These are phyloP conservation scores for Anthrax anthrax DNA, from an alignment of 2,888 invertebrate genomes.

Conservation along the genomic window DNA sequence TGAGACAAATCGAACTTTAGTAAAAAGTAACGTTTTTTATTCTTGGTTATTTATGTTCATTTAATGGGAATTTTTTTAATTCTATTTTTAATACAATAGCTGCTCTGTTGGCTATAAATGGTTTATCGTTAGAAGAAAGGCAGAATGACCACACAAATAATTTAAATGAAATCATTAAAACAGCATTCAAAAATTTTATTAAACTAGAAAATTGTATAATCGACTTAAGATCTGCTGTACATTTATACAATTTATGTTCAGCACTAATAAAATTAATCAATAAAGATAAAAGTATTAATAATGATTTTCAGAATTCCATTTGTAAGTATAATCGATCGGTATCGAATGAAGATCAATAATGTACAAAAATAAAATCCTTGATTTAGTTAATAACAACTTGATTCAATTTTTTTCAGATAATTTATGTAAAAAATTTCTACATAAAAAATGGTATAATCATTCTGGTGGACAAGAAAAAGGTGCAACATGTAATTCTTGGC, in stretches of 20 bases:
- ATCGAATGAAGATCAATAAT: too few species aligned
- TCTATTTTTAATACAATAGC: constrained; percentile 13
- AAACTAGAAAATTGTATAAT: constrained; percentile 20
- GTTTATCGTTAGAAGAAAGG: constrained; percentile 6
- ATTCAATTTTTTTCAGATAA: constrained; percentile 23
- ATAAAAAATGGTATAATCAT: constrained; percentile 51
- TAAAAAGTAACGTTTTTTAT: constrained; percentile 7
- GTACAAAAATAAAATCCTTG: too few species aligned
- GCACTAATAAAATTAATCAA: background rate
- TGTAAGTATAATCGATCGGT: constrained; percentile 21
- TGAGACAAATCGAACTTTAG: constrained; percentile 14
- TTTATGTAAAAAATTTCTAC: constrained; percentile 42
- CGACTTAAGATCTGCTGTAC: constrained; percentile 26
- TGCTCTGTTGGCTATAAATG: constrained; percentile 16
- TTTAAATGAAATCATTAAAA: constrained; percentile 14
- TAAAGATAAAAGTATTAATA: background rate
- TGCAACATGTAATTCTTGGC: constrained; percentile 44
- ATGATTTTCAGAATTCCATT: constrained; percentile 17
- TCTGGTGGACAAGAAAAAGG: constrained; percentile 51
- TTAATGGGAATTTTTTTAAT: background rate
- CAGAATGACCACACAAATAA: constrained; percentile 10
- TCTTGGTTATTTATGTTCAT: background rate
- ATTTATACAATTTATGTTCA: constrained; percentile 20
- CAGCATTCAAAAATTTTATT: constrained; percentile 20
- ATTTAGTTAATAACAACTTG: too few species aligned